Evolutionary conservation across 2,888 invertebrate genomes (phyloP), one percentile per base, ranked within the genome.

Genomic region (Pyrrhosoma nymphula): DNA sequence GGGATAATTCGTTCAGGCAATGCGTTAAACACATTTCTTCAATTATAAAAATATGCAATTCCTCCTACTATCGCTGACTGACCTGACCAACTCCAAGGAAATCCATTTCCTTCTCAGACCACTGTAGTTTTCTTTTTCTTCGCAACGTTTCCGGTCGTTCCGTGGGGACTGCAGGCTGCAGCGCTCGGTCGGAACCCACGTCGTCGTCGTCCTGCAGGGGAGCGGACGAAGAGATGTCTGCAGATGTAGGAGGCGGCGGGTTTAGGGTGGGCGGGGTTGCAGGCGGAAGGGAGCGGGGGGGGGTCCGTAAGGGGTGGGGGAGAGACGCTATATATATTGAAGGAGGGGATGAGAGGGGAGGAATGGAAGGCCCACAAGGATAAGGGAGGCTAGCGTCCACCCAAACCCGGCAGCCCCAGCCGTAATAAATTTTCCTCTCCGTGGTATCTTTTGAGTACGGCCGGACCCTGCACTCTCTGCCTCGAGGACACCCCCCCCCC

Each of bases 301-400:
- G 30, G 75, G 95, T n/a, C n/a, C n/a, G n/a, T n/a, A n/a, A n/a
- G 96, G 96, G 96, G 96, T 96, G 96, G 88, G 47, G 63, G 35
- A 35, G 56, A 60, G 91, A 35, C 82, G 82, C 82, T 16, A 82
- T 82, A 82, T 82, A 91, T 60, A 35, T 60, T 63, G 95, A n/a
- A 6, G 56, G 88, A 60, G 56, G 56, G 30, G 26, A n/a, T 16
- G 95, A 26, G 60, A 35, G 23, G 30, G 63, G 0, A 30, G 35
- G 56, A 63, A 35, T 69, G 47, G 69, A 69, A 95, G 82, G 69
- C 60, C 60, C 63, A 93, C 20, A 47, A 69, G 63, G 26, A 93
- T 56, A 56, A 91, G 90, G 10, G 60, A 56, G 18, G 95, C 26
- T 20, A 60, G 69, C 56, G 95, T 95, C 88, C 95, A 60, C 56